Evolutionary conservation across 2,888 invertebrate genomes (phyloP).

Genomic region (Rotaria sp.): DNA sequence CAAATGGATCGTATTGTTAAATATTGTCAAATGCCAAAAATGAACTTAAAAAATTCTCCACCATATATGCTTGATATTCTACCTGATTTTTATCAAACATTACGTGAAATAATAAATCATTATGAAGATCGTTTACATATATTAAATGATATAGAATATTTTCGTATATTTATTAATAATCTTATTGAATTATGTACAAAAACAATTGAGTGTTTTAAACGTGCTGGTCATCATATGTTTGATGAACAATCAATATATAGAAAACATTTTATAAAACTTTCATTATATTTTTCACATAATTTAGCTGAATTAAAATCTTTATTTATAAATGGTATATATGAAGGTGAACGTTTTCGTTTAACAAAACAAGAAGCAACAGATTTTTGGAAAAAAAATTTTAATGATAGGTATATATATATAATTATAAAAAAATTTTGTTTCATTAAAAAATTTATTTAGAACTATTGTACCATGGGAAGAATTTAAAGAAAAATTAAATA

Average conservation of each 20-base stretch:
- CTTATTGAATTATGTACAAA: constrained; percentile 96
- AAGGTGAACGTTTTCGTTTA: constrained; percentile 77
- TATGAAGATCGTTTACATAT: constrained; percentile 35
- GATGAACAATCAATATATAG: constrained; percentile 89
- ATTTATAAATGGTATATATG: constrained; percentile 73
- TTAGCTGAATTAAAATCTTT: constrained; percentile 94
- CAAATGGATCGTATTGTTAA: constrained; percentile 36
- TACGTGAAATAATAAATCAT: constrained; percentile 18
- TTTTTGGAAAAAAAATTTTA: constrained; percentile 82
- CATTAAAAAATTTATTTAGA: constrained; percentile 42
- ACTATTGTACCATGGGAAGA: constrained; percentile 94
- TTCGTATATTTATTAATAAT: constrained; percentile 59
- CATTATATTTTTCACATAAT: constrained; percentile 98
- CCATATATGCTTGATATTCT: constrained; percentile 40
- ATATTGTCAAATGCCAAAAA: constrained; percentile 34
- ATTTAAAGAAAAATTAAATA: constrained; percentile 83
- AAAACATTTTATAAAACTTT: constrained; percentile 88
- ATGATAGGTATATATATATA: background rate
- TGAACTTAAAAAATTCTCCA: constrained; percentile 37
- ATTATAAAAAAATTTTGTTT: no score
- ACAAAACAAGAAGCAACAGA: constrained; percentile 98
- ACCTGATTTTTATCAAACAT: constrained; percentile 38
- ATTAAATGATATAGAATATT: constrained; percentile 39
- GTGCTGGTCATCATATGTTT: constrained; percentile 96
- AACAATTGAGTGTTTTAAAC: constrained; percentile 93